Evolutionary conservation across 2,888 invertebrate species (phyloP), one percentile per base, ranked within the genome.

Genomic region (Microctonus aethiopoides): DNA sequence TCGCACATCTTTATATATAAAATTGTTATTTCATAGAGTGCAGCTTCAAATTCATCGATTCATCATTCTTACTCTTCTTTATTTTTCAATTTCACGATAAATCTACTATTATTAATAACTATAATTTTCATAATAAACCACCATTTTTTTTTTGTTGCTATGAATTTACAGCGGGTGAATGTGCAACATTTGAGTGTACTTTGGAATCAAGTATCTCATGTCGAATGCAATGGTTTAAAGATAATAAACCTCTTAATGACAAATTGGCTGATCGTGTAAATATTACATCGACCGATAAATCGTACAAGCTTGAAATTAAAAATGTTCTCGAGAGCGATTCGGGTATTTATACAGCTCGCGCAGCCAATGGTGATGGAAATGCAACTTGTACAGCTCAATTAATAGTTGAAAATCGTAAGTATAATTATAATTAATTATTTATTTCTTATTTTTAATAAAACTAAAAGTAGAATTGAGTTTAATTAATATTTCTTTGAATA

Each of bases 271-370:
- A 94, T 83, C 90, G 95, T 16, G 91, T 94, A 64, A 89, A 91
- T 76, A 89, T 91, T 7, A 89, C 89, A 64, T 89, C 89, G 13
- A 88, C 89, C 24, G 90, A 90, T 68, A 90, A 89, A 74, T 84
- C 85, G 2, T 93, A 93, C 85, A 92, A 91, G 68, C 88, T 98
- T 76, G 90, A 92, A 78, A 90, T 95, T 75, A 91, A 91, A 80
- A 94, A 95, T 84, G 93, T 93, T 79, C 84, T 87, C 26, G 88
- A 93, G 78, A 91, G 90, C 32, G 98, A 98, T 87, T 90, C 92
- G n/a, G 97, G 96, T 61, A 90, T 95, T 54, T 98, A 98, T 86
- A 95, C 95, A 0, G 95, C 96, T 57, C 91, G 95, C 74, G 97
- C 97, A 22, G 92, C 93, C 70, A 95, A 96, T 82, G 89, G 89